phyloP scores from a whole-genome alignment of 2,888 invertebrate species.

The Dynastes maya region DNA sequence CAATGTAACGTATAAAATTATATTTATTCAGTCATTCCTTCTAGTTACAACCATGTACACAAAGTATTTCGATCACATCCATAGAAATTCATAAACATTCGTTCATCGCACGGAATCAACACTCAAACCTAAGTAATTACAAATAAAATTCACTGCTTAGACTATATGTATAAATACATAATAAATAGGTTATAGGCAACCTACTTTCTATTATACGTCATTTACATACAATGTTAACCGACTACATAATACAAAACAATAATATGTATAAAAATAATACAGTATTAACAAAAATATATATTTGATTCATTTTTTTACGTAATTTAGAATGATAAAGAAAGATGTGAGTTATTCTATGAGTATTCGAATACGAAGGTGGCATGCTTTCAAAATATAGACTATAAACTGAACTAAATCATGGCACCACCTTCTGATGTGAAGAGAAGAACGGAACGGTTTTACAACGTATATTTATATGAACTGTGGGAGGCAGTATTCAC shows the following conservation, averaged over 20 bases:
- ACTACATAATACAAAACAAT: slow-evolving; percentile 31
- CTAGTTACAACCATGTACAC: slow-evolving; percentile 41
- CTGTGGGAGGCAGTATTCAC: slow-evolving; percentile 10
- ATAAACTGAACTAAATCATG: slow-evolving; percentile 6
- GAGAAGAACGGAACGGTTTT: background rate
- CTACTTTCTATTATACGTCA: slow-evolving; percentile 22
- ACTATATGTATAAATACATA: slow-evolving; percentile 30
- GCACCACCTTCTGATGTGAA: background rate
- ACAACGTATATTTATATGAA: slow-evolving; percentile 4
- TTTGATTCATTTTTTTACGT: background rate
- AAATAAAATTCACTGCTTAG: slow-evolving; percentile 34
- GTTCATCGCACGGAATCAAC: background rate
- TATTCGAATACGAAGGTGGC: background rate
- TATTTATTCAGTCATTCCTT: slow-evolving; percentile 49
- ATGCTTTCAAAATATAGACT: background rate
- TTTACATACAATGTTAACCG: slow-evolving; percentile 30
- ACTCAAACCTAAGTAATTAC: slow-evolving; percentile 21
- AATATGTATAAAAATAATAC: slow-evolving; percentile 37
- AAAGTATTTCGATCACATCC: slow-evolving; percentile 20
- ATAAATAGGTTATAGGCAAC: slow-evolving; percentile 23
- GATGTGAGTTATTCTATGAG: background rate
- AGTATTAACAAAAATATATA: slow-evolving; percentile 38
- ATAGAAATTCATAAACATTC: slow-evolving; percentile 1
- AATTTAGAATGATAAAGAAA: background rate
- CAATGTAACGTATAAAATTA: slow-evolving; percentile 28